A percentile compares a stretch with the other conserved stretches of the same genome.
phyloP scores from a whole-genome alignment of 2,888 invertebrate genomes.

The Epirrita christyi region DNA sequence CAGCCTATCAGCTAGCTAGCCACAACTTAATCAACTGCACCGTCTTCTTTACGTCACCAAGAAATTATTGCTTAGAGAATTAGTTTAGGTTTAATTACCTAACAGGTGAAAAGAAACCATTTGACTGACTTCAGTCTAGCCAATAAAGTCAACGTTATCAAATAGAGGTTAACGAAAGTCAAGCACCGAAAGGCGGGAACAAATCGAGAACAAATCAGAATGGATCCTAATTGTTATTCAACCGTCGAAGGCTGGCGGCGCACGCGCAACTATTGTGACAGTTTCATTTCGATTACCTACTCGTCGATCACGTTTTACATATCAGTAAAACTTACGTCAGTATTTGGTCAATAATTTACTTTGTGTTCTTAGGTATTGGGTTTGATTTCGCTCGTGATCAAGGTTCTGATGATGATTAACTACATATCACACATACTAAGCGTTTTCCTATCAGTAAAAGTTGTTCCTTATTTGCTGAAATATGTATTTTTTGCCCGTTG shows the following conservation, averaged over 20 bases:
- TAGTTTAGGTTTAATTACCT: too few species aligned
- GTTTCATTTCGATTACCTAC: slow-evolving; percentile 54
- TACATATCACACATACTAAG: neutral
- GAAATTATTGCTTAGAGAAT: too few species aligned
- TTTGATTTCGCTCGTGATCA: slow-evolving; percentile 14
- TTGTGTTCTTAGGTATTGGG: neutral
- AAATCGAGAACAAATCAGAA: slow-evolving; percentile 48
- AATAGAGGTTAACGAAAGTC: slow-evolving; percentile 39
- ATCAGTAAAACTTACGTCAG: slow-evolving; percentile 14
- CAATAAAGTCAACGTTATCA: slow-evolving; percentile 22
- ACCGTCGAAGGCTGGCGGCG: slow-evolving; percentile 38
- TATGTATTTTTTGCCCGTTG: slow-evolving; percentile 7
- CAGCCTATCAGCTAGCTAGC: too few species aligned
- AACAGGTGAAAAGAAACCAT: too few species aligned
- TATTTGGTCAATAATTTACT: slow-evolving; percentile 1
- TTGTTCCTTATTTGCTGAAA: slow-evolving; percentile 1
- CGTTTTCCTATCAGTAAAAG: slow-evolving; percentile 7
- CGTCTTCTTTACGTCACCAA: too few species aligned
- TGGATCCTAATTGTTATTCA: slow-evolving; percentile 53
- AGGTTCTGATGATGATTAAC: slow-evolving; percentile 8
- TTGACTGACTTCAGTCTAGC: slow-evolving; percentile 2
- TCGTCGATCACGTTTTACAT: slow-evolving; percentile 33
- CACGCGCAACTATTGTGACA: slow-evolving; percentile 58
- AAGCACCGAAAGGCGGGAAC: slow-evolving; percentile 28
- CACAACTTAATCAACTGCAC: too few species aligned